Conservation (phyloP, 2,888 invertebrate genomes). For the Hecatera dysodea region DNA sequence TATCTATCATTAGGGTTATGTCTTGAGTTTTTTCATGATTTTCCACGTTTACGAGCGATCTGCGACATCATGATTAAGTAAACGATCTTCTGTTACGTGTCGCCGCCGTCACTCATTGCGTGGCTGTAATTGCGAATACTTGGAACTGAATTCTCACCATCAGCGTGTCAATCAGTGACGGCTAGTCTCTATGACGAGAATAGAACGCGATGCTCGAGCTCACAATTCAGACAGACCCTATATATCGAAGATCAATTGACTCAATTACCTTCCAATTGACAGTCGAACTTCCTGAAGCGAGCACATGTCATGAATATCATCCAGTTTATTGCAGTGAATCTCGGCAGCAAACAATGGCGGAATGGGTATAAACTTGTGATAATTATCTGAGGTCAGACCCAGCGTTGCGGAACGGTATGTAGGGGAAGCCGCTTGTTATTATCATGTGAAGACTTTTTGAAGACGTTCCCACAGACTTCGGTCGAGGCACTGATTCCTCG, state of each 20-base stretch:
- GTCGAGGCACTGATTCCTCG: slow-evolving; percentile 85
- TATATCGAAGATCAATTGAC: slow-evolving; percentile 68
- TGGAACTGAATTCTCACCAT: slow-evolving; percentile 42
- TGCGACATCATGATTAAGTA: slow-evolving; percentile 62
- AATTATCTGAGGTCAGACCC: slow-evolving; percentile 88
- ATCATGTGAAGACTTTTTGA: slow-evolving; percentile 90
- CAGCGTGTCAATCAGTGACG: slow-evolving; percentile 15
- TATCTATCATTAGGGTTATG: slow-evolving; percentile 63
- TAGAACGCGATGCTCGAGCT: slow-evolving; percentile 5
- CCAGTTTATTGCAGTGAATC: slow-evolving; percentile 81
- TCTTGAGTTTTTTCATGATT: slow-evolving; percentile 46
- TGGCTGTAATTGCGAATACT: slow-evolving; percentile 59
- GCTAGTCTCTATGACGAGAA: slow-evolving; percentile 25
- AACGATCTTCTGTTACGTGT: slow-evolving; percentile 65
- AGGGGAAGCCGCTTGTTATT: slow-evolving; percentile 85
- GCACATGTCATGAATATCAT: slow-evolving; percentile 79
- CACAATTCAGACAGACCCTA: slow-evolving; percentile 34
- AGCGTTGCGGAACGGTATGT: slow-evolving; percentile 87
- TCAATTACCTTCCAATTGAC: slow-evolving; percentile 67
- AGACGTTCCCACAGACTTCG: slow-evolving; percentile 87
- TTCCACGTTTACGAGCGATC: slow-evolving; percentile 59
- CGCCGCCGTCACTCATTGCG: slow-evolving; percentile 77
- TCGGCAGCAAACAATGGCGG: slow-evolving; percentile 85
- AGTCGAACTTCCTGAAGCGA: slow-evolving; percentile 40
- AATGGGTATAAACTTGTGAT: slow-evolving; percentile 86